Evolutionary conservation across 2,113 vertebrate genomes (phyloP), one percentile per base, ranked within the genome.

Genomic region (Vanacampus margaritifer): DNA sequence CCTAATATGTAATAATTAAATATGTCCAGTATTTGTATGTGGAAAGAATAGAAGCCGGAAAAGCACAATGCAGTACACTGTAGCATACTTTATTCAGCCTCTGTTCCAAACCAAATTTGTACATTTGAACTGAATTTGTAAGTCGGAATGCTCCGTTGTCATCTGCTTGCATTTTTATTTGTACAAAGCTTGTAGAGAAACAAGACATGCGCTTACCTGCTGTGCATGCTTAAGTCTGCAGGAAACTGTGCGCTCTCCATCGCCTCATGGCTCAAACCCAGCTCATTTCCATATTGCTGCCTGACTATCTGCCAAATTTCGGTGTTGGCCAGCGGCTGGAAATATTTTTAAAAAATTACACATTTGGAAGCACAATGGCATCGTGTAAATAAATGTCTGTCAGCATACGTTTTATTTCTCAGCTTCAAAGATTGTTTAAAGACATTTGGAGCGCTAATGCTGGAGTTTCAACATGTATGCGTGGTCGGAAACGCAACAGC

Each of bases 281-380:
- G 84, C 61, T 96, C 95, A 54, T 87, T 84, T 50, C 95, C 96
- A 94, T 98, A 97, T 84, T 95, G 94, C 87, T 96, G 95, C 83
- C 92, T 95, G 1, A 98, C 90, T 90, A 94, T 92, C 66, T 95
- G 94, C 93, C 93, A 94, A 72, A 96, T 93, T 78, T 97, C 95
- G 69, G 77, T 74, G 68, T 86, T 88, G 69, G 88, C 95, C 81
- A 97, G 83, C 72, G 78, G 89, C 97, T 99, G 88, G 36, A 84
- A 88, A 35, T 36, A n/a, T n/a, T n/a, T n/a, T n/a, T n/a, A n/a
- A n/a, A n/a, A n/a, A n/a, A n/a, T n/a, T n/a, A n/a, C n/a, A n/a
- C n/a, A n/a, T n/a, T n/a, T n/a, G 6, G 3, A 16, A 8, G n/a
- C 28, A 32, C 2, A 32, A 32, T 32, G 2, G 28, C 28, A 32